A percentile compares a stretch with the other conserved stretches of the same genome.
Evolutionary conservation across 2,113 vertebrate genomes (phyloP).

Genomic region (Embiotoca jacksoni): DNA sequence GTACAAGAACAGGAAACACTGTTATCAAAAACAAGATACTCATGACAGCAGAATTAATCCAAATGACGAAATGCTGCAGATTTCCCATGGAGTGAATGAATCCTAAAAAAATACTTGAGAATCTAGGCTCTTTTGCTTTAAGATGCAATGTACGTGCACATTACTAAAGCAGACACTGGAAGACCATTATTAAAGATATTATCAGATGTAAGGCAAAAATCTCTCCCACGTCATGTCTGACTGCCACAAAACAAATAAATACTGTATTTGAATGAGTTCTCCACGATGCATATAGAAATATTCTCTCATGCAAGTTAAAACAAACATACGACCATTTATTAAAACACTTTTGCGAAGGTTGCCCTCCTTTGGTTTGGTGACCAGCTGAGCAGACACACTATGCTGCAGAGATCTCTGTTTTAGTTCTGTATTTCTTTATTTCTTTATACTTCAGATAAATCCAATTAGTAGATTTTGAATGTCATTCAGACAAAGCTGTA

Average conservation of each 20-base stretch:
- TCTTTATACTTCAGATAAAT: too few relatives aligned
- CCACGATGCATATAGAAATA: too few relatives aligned
- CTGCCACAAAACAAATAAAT: too few relatives aligned
- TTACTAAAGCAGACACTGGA: neutral
- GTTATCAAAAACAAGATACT: neutral
- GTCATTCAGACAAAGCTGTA: too few relatives aligned
- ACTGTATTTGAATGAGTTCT: too few relatives aligned
- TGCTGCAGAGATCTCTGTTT: neutral
- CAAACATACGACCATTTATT: too few relatives aligned
- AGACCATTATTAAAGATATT: neutral
- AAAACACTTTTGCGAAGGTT: too few relatives aligned
- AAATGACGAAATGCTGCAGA: neutral
- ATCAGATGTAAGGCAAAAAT: neutral
- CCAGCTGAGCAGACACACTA: neutral
- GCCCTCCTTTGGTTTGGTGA: too few relatives aligned
- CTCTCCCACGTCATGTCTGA: too few relatives aligned
- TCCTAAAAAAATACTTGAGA: neutral
- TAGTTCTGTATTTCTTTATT: neutral
- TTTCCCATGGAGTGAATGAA: neutral
- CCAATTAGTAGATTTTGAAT: too few relatives aligned
- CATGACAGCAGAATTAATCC: neutral
- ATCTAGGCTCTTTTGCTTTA: too few relatives aligned
- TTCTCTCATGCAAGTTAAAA: too few relatives aligned
- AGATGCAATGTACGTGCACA: neutral
- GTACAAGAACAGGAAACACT: neutral